Base-by-base conservation (phyloP, 2,113 vertebrate genomes). In the Numida meleagris region DNA sequence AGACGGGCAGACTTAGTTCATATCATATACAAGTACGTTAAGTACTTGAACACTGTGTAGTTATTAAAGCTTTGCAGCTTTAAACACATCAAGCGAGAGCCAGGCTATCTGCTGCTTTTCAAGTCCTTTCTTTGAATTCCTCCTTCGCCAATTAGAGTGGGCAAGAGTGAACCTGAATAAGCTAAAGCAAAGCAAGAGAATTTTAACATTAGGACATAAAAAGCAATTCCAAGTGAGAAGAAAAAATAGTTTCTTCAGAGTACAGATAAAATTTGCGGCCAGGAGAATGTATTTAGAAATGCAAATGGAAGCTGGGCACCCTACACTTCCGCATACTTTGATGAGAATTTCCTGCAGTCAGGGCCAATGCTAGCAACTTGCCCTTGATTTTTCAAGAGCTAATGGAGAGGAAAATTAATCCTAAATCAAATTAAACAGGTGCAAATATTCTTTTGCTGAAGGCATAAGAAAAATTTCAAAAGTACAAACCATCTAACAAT, bases 231-330 rank as follows among this genome's bases (percentile, higher is more conserved):
- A 92, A 92, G 21, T 82, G 50, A 36, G 74, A 65, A 95, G 65
- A 24, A 61, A 82, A 91, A 86, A 61, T 4, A 29, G 17, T 51
- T 77, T 9, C 63, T 91, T 91, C 61, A 83, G 68, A 88, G 53
- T 27, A 68, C 43, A 33, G 33, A 42, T 82, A 88, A 80, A 85
- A 72, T 2, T 12, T 40, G 43, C 33, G n/a, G 11, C 9, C 65
- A 53, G 29, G 89, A 80, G n/a, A 31, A 57, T 58, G 23, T 29
- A 87, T 90, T 90, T 63, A 93, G 70, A 93, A 95, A 88, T 92
- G 84, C 34, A 95, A 82, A 93, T 80, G 61, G 7, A 43, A 90
- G 33, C 6, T 73, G 83, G 61, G 48, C 42, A 70, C 12, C 50
- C 88, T 5, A 34, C 2, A 1, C 62, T 93, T 86, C 72, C 36